Evolutionary conservation across 2,888 invertebrate genomes (phyloP), one percentile per base, ranked within the genome.

Genomic region (Ctena decussata): DNA sequence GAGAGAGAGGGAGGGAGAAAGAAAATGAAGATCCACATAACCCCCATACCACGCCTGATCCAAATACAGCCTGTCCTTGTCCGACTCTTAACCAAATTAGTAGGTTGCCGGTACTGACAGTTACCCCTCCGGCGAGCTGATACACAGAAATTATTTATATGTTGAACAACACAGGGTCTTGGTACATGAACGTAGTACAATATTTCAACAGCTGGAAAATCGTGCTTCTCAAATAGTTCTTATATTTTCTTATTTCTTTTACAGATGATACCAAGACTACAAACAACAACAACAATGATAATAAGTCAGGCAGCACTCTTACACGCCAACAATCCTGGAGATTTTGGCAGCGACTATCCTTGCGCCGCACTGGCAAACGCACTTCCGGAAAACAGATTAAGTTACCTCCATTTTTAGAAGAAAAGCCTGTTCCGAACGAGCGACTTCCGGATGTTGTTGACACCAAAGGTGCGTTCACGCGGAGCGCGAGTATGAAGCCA

Each of bases 281-380:
- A 27, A 70, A 41, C 3, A 74, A 78, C 60, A 84, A 82, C 71
- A 77, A 80, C 75, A 77, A 77, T 35, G 80, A 83, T 15, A 27
- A 37, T 0, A 77, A 69, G 11, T 8, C 18, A 21, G 69, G 21
- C 75, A 84, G 30, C 77, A 84, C 37, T 75, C 46, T 57, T 6
- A 70, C 79, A 18, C 78, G 89, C 57, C 82, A 80, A 2, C 86
- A 89, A 0, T 85, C 92, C 0, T 93, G 91, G 92, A 91, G 92
- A 82, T 93, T 93, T 82, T 93, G 93, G 93, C 87, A 91, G 30
- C 86, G 91, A 15, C 77, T 92, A 72, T 91, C 93, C 30, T 72
- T 88, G 35, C 85, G 92, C 11, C 82, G 85, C 32, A 76, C 86
- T 35, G 77, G 39, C 44, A 80, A 65, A 80, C 57, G 53, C 15